Evolutionary conservation across 2,113 vertebrate species (phyloP), one percentile per base, ranked within the genome.

Genomic region (Colossoma macropomum): DNA sequence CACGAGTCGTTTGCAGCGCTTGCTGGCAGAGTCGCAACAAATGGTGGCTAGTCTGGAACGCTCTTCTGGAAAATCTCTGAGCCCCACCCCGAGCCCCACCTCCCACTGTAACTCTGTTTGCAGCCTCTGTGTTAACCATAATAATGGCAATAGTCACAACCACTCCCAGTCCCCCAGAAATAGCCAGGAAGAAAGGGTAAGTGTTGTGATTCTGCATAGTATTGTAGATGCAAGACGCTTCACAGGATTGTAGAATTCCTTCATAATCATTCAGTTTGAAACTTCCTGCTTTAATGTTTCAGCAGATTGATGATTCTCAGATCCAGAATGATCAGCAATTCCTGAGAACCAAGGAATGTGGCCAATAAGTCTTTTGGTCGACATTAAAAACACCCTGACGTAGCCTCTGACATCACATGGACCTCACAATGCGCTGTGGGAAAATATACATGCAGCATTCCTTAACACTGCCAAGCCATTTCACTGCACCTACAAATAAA

Each of bases 1-100:
- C 32, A 85, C 87, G 6, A 54, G 73, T 45, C 87, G 84, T 32
- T 82, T 92, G 80, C 88, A 91, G 78, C 89, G 86, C 81, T 79
- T 91, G 28, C 48, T 91, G 6, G 80, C 89, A 8, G 88, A 93
- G 48, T 87, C 90, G 72, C 82, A 76, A 45, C 77, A 81, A 80
- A 82, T 88, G 70, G 52, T 86, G 27, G 70, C 83, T 28, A 62
- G 62, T 74, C 85, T 89, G 34, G 91, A 89, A 38, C 52, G 4
- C 32, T 72, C 71, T 15, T 65, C 70, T 28, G 63, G 68, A 45
- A 62, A 85, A 63, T 54, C 56, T 41, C 62, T 7, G 50, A 85
- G 54, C 63, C 69, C 15, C 27, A 17, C 78, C 45, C 78, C 52
- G 27, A 77, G 45, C 66, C 75, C 79, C 27, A 74, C 23, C 9